Conservation (phyloP, 2,797 vertebrate genomes). For the Sarcophilus harrisii region DNA sequence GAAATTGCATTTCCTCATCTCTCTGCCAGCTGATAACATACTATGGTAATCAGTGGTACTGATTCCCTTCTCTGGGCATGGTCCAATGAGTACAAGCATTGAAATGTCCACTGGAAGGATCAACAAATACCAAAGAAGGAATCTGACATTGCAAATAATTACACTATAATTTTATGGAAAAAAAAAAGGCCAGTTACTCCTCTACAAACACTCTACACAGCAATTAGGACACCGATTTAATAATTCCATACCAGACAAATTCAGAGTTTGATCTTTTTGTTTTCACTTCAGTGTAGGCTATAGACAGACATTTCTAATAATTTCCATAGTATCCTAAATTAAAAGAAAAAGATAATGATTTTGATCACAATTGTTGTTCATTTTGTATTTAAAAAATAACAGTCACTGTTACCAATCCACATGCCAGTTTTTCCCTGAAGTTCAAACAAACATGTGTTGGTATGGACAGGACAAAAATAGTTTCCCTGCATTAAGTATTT, state of each 20-base stretch:
- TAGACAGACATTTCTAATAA: constrained; percentile 51
- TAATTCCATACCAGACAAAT: constrained; percentile 47
- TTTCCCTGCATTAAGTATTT: not conserved
- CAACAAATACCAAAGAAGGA: constrained; percentile 47
- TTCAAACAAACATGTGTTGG: not conserved
- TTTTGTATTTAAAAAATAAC: constrained; percentile 17
- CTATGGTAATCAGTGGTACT: constrained; percentile 14
- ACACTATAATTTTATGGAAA: not conserved
- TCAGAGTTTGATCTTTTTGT: constrained; percentile 6
- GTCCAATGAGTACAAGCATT: not conserved
- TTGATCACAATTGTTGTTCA: constrained; percentile 43
- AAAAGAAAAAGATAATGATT: constrained; percentile 61
- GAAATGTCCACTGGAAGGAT: constrained; percentile 54
- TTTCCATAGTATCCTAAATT: constrained; percentile 33
- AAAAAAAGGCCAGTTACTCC: constrained; percentile 24
- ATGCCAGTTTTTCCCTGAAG: not conserved
- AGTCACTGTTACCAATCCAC: constrained; percentile 45
- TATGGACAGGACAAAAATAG: not conserved
- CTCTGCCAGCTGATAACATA: constrained; percentile 50
- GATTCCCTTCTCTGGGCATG: constrained; percentile 50
- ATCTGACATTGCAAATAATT: constrained; percentile 52
- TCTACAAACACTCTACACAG: not conserved
- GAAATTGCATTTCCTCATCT: constrained; percentile 54
- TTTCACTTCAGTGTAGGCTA: constrained; percentile 31
- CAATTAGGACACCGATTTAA: constrained; percentile 47